Base-by-base conservation (phyloP, 2,113 vertebrate genomes). In the Meriones unguiculatus region DNA sequence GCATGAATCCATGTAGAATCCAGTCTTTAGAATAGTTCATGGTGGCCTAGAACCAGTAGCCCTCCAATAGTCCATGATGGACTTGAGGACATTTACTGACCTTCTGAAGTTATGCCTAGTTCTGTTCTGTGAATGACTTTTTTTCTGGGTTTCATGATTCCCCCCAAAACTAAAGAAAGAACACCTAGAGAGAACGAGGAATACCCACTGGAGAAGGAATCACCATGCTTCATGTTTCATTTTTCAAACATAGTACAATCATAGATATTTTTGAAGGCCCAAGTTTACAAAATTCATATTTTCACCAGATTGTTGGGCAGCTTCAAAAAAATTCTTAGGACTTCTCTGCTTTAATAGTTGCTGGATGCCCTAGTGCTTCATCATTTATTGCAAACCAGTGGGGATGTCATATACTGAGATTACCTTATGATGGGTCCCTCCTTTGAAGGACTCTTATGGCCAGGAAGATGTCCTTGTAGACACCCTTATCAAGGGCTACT, bases 151-250 rank as follows among this genome's bases (percentile, higher is more conserved):
- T 95, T 97, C 92, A 78, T 92, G 96, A 90, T 89, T 81, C 59
- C 57, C 57, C 64, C 46, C 11, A 15, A 75, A 15, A 90, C 35
- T 88, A 90, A 64, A 86, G 72, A 69, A 94, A 88, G 80, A 97
- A 96, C 96, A 97, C 93, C 95, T 97, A 96, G 85, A 89, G 88
- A 25, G 93, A 96, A 96, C 97, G 90, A 97, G 54, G 41, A 62
- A 12, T 80, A 69, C 81, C 90, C 80, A 92, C 67, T 94, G 93
- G 89, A 84, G 52, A 92, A 72, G 72, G 95, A 90, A 89, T 95
- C 75, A 85, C 46, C 65, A 73, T n/a, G 38, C 65, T 81, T 80
- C 78, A 94, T 96, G 93, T 94, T 98, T 97, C 93, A 95, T 93
- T 96, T 94, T 96, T 91, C 82, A 89, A 97, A 95, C 94, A 78